These are phyloP conservation scores for Trichonephila clavipes DNA, from an alignment of 1,140 invertebrate species.

Conservation along the genomic window DNA sequence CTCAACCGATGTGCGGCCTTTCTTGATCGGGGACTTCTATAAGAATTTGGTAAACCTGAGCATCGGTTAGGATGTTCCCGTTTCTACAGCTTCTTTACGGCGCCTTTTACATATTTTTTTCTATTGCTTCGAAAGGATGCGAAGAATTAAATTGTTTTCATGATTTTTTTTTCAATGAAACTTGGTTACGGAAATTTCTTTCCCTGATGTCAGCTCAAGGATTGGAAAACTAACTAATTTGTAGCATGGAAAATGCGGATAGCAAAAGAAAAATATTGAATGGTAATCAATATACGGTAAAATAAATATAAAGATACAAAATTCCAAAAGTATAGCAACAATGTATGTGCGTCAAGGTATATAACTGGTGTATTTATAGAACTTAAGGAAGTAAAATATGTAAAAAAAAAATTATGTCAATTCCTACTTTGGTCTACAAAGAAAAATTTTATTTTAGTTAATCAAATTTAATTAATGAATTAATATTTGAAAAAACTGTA, in stretches of 20 bases:
- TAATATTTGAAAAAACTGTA: too few species aligned
- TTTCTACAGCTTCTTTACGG: not conserved
- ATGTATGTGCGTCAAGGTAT: too few species aligned
- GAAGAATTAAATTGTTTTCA: slow-evolving; percentile 10
- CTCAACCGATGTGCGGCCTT: slow-evolving; percentile 36
- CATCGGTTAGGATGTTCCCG: not conserved
- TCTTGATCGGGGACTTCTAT: slow-evolving; percentile 43
- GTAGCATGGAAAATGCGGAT: not conserved
- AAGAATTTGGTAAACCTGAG: slow-evolving; percentile 54
- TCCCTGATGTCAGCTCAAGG: not conserved
- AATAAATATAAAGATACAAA: not conserved
- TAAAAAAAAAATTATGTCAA: too few species aligned
- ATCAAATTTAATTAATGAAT: too few species aligned
- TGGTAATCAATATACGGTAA: not conserved
- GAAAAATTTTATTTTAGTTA: too few species aligned
- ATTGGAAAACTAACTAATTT: not conserved
- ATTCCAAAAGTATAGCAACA: too few species aligned
- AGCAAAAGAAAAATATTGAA: not conserved
- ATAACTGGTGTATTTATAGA: too few species aligned
- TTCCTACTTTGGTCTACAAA: too few species aligned
- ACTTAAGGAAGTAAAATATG: too few species aligned
- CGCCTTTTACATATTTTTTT: not conserved
- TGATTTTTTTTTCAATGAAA: slow-evolving; percentile 26
- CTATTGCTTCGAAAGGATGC: not conserved
- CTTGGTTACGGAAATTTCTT: slow-evolving; percentile 15